Evolutionary conservation across 2,113 vertebrate genomes (phyloP).

Genomic region (Todiramphus chloris): DNA sequence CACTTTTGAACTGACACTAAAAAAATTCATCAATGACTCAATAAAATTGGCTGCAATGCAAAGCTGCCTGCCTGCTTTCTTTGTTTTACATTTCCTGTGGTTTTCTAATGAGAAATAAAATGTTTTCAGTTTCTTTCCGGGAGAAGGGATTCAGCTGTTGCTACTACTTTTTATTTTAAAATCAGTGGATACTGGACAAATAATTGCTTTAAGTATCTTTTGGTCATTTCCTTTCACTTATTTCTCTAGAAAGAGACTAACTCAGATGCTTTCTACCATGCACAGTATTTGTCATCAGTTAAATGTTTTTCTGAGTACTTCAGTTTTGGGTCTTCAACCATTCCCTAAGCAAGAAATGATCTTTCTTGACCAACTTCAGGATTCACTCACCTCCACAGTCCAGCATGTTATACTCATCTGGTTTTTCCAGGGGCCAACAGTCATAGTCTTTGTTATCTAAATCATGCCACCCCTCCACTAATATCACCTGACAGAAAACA

Average conservation of each 20-base stretch:
- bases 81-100: neutral
- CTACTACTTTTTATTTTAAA: neutral
- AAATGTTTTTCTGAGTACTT: neutral
- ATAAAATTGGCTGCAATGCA: neutral
- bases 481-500: constrained; percentile 12
- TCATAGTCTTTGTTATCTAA: constrained; percentile 87
- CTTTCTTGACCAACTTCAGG: neutral
- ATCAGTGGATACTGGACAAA: neutral
- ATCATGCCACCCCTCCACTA: constrained; percentile 80
- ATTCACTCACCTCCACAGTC: constrained; percentile 81
- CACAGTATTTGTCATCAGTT: neutral
- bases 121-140: neutral
- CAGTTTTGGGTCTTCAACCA: neutral
- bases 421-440: constrained; percentile 84
- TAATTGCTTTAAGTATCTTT: neutral
- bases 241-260: neutral
- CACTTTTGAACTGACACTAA: neutral
- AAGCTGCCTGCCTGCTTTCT: neutral
- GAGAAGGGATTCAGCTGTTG: neutral
- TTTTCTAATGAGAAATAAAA: constrained; percentile 4
- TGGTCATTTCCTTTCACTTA: neutral
- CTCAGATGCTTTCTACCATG: neutral
- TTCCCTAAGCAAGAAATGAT: neutral
- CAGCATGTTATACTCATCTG: constrained; percentile 83
- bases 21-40: neutral